phyloP scores from a whole-genome alignment of 2,797 vertebrate species.

The Buceros bicornis region DNA sequence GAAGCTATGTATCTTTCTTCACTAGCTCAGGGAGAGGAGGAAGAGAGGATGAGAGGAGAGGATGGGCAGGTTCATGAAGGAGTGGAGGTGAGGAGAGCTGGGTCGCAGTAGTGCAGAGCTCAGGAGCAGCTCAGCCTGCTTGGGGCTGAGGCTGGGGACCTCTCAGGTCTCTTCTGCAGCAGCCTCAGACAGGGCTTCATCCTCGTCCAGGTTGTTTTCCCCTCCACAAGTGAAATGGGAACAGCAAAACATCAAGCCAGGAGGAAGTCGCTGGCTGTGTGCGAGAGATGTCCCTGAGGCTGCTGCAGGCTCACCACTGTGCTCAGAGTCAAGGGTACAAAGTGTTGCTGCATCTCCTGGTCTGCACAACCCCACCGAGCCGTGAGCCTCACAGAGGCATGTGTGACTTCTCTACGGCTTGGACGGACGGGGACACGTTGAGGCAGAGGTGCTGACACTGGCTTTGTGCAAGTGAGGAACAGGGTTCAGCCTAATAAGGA shows the following conservation, averaged over 20 bases:
- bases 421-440: accelerated
- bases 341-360: background rate
- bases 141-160: background rate
- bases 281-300: accelerated
- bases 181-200: background rate
- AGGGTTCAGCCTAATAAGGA: conserved; percentile 21
- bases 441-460: background rate
- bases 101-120: background rate
- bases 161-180: background rate
- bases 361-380: background rate
- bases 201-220: background rate
- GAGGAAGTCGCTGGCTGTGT: background rate
- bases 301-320: too few relatives aligned
- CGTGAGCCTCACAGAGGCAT: background rate
- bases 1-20: background rate
- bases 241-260: background rate
- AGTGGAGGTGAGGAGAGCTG: background rate
- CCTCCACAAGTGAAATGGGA: background rate
- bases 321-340: background rate
- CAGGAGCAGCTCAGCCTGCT: background rate
- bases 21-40: background rate
- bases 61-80: background rate
- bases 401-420: accelerated
- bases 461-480: background rate
- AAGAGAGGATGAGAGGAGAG: background rate